These are phyloP conservation scores for Rhamphomyia laevipes DNA, from an alignment of 2,888 invertebrate genomes.

Conservation along the genomic window DNA sequence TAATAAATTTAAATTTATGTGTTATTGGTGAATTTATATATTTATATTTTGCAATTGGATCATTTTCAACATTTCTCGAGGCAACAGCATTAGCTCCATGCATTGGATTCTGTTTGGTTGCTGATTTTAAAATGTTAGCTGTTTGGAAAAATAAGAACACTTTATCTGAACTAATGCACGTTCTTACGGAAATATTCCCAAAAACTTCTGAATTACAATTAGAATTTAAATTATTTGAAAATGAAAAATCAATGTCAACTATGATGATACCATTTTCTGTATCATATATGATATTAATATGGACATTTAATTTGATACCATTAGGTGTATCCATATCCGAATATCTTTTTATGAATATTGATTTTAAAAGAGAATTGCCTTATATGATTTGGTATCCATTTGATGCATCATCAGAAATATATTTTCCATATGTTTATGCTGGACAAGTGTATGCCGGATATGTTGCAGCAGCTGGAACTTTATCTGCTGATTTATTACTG, in stretches of 20 bases:
- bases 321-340: conserved; percentile 7
- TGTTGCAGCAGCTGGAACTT: conserved; percentile 22
- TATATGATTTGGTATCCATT: conserved; percentile 16
- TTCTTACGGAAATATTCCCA: conserved; percentile 23
- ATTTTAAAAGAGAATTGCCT: conserved; percentile 7
- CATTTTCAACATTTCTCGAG: conserved; percentile 24
- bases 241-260: conserved; percentile 17
- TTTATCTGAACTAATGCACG: conserved; percentile 20
- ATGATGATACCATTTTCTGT: conserved; percentile 21
- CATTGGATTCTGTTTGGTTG: conserved; percentile 22
- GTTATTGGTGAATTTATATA: conserved; percentile 23
- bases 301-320: conserved; percentile 26
- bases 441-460: conserved; percentile 24
- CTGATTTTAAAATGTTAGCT: conserved; percentile 24
- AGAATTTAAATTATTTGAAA: conserved; percentile 11
- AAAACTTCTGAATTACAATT: conserved; percentile 17
- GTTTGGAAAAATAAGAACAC: conserved; percentile 19
- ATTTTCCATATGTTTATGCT: conserved; percentile 13
- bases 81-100: conserved; percentile 26
- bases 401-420: not conserved
- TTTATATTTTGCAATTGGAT: conserved; percentile 21
- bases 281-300: conserved; percentile 23
- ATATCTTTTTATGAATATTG: not conserved
- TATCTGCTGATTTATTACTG: conserved; percentile 28
- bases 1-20: conserved; percentile 22